Conservation (phyloP, 2,797 vertebrate species). For the Gymnocypris eckloni region DNA sequence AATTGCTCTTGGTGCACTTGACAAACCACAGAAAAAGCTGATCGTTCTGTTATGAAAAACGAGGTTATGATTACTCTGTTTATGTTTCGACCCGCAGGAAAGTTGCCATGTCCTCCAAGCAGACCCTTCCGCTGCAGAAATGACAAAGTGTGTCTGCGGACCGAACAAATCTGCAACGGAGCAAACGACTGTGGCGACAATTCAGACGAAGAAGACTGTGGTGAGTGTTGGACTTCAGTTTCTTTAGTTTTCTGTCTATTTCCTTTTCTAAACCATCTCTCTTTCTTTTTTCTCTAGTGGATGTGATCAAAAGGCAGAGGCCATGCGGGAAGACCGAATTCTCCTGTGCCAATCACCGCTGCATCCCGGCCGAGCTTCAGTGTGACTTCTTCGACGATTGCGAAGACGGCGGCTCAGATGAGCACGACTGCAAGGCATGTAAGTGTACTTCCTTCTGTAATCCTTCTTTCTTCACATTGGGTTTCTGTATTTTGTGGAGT, state of each 20-base stretch:
- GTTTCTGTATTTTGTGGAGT: background rate
- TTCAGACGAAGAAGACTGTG: slow-evolving; percentile 85
- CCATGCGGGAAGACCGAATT: slow-evolving; percentile 86
- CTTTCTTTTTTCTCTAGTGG: slow-evolving; percentile 57
- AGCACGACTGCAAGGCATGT: slow-evolving; percentile 83
- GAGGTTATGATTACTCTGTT: background rate
- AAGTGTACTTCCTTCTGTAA: slow-evolving; percentile 58
- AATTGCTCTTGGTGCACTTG: background rate
- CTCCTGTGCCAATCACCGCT: slow-evolving; percentile 80
- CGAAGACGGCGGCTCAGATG: slow-evolving; percentile 83
- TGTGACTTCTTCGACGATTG: slow-evolving; percentile 87
- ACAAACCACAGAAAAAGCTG: background rate
- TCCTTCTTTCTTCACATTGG: background rate
- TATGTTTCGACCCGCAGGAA: slow-evolving; percentile 68
- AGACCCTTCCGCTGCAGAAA: slow-evolving; percentile 83
- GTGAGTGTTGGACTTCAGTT: slow-evolving; percentile 58
- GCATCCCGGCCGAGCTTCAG: slow-evolving; percentile 80
- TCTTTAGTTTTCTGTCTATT: background rate
- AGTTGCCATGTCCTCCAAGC: slow-evolving; percentile 82
- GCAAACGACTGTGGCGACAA: slow-evolving; percentile 86
- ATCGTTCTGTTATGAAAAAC: background rate
- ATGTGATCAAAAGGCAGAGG: slow-evolving; percentile 69
- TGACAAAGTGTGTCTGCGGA: slow-evolving; percentile 81
- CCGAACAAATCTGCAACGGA: slow-evolving; percentile 81
- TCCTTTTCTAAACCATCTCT: background rate